These are phyloP conservation scores for Tuta absoluta DNA, from an alignment of 2,888 invertebrate genomes.

Conservation along the genomic window DNA sequence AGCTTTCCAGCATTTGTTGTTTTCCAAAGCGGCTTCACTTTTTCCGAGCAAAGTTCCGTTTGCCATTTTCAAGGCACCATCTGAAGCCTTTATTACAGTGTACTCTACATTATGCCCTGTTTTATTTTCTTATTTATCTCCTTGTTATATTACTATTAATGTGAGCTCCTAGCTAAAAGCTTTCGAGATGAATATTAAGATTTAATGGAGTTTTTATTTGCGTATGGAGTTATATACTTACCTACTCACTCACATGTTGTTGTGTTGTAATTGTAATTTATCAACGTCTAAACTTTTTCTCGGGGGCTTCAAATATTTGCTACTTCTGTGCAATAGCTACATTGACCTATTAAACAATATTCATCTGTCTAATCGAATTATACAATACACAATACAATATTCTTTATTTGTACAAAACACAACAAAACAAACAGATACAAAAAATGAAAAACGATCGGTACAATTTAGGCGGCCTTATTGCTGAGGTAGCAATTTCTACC, in stretches of 20 bases:
- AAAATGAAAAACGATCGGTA: too few species aligned
- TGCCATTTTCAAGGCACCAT: background rate
- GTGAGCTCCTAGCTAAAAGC: conserved; percentile 26
- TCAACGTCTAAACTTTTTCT: too few species aligned
- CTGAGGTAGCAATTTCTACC: too few species aligned
- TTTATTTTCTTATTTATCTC: conserved; percentile 18
- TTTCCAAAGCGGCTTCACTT: too few species aligned
- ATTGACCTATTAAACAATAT: conserved; percentile 43
- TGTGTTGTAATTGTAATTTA: background rate
- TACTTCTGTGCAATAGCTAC: conserved; percentile 24
- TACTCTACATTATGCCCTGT: conserved; percentile 7
- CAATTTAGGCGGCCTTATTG: too few species aligned
- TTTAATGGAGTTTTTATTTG: conserved; percentile 25
- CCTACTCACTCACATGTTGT: background rate
- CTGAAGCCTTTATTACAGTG: conserved; percentile 19
- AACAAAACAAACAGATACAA: too few species aligned
- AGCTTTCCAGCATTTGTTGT: too few species aligned
- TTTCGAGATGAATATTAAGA: conserved; percentile 28
- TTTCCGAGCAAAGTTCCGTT: too few species aligned
- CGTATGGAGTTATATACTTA: too few species aligned
- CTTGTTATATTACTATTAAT: background rate
- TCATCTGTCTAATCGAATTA: too few species aligned
- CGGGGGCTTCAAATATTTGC: background rate
- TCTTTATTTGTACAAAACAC: too few species aligned
- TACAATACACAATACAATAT: too few species aligned